phyloP scores from a whole-genome alignment of 2,888 invertebrate species.

The Heliconius sara region DNA sequence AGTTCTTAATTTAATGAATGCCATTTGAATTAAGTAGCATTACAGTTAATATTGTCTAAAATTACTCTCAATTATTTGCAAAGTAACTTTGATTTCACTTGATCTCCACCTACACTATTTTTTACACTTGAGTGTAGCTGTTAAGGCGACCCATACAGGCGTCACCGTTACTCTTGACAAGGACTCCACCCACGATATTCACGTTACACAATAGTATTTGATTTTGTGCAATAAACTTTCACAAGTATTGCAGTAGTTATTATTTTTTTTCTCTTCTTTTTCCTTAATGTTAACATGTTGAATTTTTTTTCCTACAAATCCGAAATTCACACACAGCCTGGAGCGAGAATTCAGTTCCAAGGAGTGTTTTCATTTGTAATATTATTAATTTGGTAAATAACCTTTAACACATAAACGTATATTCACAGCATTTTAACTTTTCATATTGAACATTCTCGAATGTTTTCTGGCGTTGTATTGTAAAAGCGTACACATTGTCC shows the following conservation, averaged over 20 bases:
- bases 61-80: conserved; percentile 61
- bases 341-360: too few species aligned
- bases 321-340: too few species aligned
- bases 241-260: conserved; percentile 17
- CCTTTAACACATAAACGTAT: too few species aligned
- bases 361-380: too few species aligned
- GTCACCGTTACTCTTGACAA: conserved; percentile 55
- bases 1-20: conserved; percentile 7
- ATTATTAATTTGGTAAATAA: too few species aligned
- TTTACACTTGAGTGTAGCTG: conserved; percentile 55
- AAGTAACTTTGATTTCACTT: conserved; percentile 64
- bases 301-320: neutral
- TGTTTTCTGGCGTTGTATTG: too few species aligned
- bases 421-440: too few species aligned
- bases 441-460: too few species aligned
- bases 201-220: conserved; percentile 57
- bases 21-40: conserved; percentile 55
- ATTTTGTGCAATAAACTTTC: conserved; percentile 52
- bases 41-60: conserved; percentile 54
- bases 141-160: conserved; percentile 66
- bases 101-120: conserved; percentile 64
- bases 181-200: conserved; percentile 68
- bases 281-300: neutral
- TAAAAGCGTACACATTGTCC: too few species aligned
- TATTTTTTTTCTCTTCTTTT: neutral